phyloP scores from a whole-genome alignment of 2,888 invertebrate species.

The Magallana nippona region DNA sequence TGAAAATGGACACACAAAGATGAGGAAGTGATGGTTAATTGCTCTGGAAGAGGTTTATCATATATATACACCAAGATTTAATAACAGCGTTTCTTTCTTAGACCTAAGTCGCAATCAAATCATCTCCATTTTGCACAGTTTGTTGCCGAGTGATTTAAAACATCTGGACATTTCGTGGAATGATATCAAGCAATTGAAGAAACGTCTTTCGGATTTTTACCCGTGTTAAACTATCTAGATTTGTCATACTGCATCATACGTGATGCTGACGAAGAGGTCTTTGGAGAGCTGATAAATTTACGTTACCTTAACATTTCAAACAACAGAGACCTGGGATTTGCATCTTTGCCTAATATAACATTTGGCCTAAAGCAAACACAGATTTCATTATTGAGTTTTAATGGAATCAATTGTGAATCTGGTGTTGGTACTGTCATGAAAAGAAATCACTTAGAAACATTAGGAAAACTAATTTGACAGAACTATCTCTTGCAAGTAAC shows the following conservation, averaged over 20 bases:
- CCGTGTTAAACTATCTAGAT: neutral
- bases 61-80: neutral
- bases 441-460: neutral
- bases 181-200: neutral
- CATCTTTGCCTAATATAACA: conserved; percentile 30
- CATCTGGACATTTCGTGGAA: neutral
- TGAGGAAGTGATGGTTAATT: too few relatives aligned
- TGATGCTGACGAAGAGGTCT: conserved; percentile 3
- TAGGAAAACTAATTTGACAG: conserved; percentile 20
- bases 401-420: conserved; percentile 26
- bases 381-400: neutral
- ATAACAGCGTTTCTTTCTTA: neutral
- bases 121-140: neutral
- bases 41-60: too few relatives aligned
- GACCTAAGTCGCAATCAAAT: neutral
- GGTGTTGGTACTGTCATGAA: conserved; percentile 35
- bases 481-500: neutral
- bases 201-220: neutral
- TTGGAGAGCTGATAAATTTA: conserved; percentile 6
- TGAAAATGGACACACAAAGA: too few relatives aligned
- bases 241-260: conserved; percentile 25
- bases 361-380: conserved; percentile 9
- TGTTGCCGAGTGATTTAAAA: neutral
- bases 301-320: conserved; percentile 22
- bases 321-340: conserved; percentile 28